Percentiles rank a stretch among this genome's conserved stretches.
These are phyloP conservation scores for Magallana nippona DNA, from an alignment of 2,888 invertebrate genomes.

Conservation along the genomic window DNA sequence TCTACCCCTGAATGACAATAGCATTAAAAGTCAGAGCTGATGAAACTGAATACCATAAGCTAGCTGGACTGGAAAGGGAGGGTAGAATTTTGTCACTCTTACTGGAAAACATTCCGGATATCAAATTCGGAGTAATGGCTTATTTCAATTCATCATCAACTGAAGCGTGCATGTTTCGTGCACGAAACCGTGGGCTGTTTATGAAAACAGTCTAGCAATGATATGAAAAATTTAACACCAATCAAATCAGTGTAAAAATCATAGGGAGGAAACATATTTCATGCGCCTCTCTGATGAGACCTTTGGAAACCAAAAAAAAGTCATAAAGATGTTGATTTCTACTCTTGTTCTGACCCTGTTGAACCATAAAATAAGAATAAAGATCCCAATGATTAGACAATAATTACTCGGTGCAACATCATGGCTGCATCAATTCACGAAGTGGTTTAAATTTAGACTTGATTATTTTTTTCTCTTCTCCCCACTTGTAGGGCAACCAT, in stretches of 20 bases:
- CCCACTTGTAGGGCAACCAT: constrained; percentile 12
- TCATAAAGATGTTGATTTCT: constrained; percentile 18
- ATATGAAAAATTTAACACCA: constrained; percentile 28
- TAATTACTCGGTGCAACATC: constrained; percentile 25
- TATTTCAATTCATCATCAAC: constrained; percentile 25
- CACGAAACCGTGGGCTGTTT: not conserved
- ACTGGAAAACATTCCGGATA: constrained; percentile 12
- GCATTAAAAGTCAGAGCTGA: not conserved
- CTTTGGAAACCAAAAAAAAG: not conserved
- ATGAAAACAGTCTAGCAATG: not conserved
- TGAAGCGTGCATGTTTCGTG: not conserved
- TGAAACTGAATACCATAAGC: not conserved
- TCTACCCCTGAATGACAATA: not conserved
- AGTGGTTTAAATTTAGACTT: constrained; percentile 9
- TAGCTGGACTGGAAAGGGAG: not conserved
- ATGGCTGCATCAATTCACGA: not conserved
- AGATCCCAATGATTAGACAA: constrained; percentile 15
- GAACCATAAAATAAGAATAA: constrained; percentile 3
- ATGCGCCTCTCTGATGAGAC: not conserved
- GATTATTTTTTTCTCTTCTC: not conserved
- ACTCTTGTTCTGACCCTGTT: constrained; percentile 11
- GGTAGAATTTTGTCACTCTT: constrained; percentile 5
- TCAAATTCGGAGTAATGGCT: constrained; percentile 4
- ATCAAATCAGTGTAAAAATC: not conserved
- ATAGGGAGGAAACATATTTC: not conserved